Percentiles rank a stretch among this genome's conserved stretches.
phyloP scores from a whole-genome alignment of 2,888 invertebrate species.

The Ethmia dodecea region DNA sequence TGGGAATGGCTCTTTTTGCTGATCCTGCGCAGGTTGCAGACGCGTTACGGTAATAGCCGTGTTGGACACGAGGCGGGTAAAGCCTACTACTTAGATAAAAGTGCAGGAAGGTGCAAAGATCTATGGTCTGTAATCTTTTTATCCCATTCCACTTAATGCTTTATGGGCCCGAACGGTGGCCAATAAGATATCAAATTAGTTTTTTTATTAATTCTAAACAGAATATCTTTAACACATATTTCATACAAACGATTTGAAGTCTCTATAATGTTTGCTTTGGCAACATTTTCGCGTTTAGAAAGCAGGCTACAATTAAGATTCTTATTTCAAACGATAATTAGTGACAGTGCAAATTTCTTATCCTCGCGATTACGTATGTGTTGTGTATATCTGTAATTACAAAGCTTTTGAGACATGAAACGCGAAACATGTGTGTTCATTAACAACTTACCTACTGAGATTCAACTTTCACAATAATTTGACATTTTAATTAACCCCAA shows the following conservation, averaged over 20 bases:
- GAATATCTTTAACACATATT: too few relatives aligned
- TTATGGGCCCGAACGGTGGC: too few relatives aligned
- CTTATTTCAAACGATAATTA: constrained; percentile 52
- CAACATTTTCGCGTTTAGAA: too few relatives aligned
- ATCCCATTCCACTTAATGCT: too few relatives aligned
- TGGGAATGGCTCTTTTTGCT: constrained; percentile 64
- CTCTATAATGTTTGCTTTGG: too few relatives aligned
- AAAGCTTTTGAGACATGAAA: constrained; percentile 48
- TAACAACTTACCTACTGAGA: too few relatives aligned
- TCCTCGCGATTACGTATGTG: constrained; percentile 28
- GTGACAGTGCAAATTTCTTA: constrained; percentile 63
- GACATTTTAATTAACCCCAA: constrained; percentile 49
- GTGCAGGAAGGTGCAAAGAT: constrained; percentile 18
- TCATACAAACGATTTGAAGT: too few relatives aligned
- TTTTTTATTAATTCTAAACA: too few relatives aligned
- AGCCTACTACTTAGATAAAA: constrained; percentile 21
- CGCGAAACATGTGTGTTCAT: constrained; percentile 46
- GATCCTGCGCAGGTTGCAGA: constrained; percentile 31
- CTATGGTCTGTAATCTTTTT: background rate
- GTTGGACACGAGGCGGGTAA: constrained; percentile 35
- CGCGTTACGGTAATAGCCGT: constrained; percentile 47
- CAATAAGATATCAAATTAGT: too few relatives aligned
- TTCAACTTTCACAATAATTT: constrained; percentile 59
- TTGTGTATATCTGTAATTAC: constrained; percentile 57
- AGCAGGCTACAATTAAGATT: constrained; percentile 66